A percentile compares a stretch with the other conserved stretches of the same genome.
Conservation (phyloP, 2,797 vertebrate genomes). For the Bucorvus abyssinicus region DNA sequence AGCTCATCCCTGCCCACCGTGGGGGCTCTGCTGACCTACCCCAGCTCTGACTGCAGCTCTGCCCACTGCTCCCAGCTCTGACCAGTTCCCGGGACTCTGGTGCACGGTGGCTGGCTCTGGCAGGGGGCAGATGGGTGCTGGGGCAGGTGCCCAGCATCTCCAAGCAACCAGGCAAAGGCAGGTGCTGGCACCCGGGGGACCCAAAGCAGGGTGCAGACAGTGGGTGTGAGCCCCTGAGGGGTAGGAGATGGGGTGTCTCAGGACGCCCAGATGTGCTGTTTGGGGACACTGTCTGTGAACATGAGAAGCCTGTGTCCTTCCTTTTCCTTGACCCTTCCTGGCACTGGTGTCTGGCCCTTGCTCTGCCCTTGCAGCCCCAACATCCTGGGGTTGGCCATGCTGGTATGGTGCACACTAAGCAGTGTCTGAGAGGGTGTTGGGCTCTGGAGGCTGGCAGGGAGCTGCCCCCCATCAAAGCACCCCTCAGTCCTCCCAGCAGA, state of each 20-base stretch:
- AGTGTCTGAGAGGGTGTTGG: background rate
- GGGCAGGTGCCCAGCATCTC: background rate
- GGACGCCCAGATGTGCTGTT: background rate
- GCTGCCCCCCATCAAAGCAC: background rate
- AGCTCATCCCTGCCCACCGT: background rate
- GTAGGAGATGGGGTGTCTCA: background rate
- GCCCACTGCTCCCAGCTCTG: background rate
- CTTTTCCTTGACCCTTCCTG: background rate
- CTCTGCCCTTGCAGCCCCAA: background rate
- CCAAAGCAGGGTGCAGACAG: background rate
- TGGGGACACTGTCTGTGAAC: background rate
- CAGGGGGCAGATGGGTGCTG: background rate
- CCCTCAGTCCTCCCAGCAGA: background rate
- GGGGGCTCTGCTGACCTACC: background rate
- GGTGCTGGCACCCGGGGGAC: rapidly evolving
- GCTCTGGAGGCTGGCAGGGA: background rate
- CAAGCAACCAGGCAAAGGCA: background rate
- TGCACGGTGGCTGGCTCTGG: background rate
- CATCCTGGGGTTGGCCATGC: background rate
- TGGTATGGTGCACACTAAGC: background rate
- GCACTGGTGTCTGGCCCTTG: background rate
- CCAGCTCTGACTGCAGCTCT: no score
- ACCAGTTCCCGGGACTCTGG: background rate
- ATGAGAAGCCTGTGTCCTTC: background rate
- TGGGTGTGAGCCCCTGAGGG: rapidly evolving